Percentiles rank a stretch among this genome's conserved stretches.
Conservation (phyloP, 2,113 vertebrate species). For the Ondatra zibethicus region DNA sequence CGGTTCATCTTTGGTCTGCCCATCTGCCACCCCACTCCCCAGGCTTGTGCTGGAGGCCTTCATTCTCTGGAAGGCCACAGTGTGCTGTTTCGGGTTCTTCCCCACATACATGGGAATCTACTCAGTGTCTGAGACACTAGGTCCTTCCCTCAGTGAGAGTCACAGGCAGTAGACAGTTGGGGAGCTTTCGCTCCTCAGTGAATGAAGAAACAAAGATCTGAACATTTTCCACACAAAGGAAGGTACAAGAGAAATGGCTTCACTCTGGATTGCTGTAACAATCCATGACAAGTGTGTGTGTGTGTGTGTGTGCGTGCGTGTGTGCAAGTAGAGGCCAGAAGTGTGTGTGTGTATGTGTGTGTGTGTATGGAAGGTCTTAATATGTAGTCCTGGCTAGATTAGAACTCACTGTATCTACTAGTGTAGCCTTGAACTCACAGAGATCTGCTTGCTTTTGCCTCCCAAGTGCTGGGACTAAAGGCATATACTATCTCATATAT, state of each 20-base stretch:
- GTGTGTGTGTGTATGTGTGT: not conserved
- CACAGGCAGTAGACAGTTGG: not conserved
- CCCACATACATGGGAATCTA: not conserved
- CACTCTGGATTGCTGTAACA: not conserved
- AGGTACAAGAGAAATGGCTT: not conserved
- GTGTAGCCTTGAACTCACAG: not conserved
- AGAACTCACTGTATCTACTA: not conserved
- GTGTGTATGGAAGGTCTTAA: not conserved
- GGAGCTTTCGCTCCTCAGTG: not conserved
- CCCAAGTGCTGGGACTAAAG: not conserved
- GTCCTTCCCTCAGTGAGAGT: not conserved
- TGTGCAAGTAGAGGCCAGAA: not conserved
- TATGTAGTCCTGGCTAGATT: not conserved
- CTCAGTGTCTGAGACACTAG: not conserved
- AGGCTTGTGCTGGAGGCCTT: not conserved
- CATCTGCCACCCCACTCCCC: fast-evolving
- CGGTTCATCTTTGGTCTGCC: not conserved
- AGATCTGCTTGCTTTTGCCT: not conserved
- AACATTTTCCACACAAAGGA: not conserved
- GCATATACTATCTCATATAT: not conserved
- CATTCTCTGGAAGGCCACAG: not conserved
- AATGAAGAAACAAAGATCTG: not conserved
- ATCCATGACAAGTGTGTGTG: not conserved
- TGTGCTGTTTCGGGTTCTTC: not conserved
- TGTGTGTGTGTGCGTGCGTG: too few species aligned